Conservation (phyloP, 1,140 invertebrate genomes). For the Drosophila carrolli region DNA sequence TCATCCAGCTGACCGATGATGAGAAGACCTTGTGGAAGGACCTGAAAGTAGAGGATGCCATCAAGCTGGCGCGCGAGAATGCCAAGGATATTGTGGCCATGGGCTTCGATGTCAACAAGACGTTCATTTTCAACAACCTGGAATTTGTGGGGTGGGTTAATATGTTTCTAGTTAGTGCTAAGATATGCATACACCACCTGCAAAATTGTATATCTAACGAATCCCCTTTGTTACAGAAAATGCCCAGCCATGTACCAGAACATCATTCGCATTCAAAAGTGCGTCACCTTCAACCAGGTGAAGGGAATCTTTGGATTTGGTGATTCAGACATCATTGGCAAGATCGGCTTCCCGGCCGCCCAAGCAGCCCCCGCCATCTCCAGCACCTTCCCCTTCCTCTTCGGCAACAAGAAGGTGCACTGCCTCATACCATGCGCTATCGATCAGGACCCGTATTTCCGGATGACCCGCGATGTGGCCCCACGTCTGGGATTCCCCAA, state of each 20-base stretch:
- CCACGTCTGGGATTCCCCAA: conserved; percentile 94
- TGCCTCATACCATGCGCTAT: conserved; percentile 99
- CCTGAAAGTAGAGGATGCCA: conserved; percentile 94
- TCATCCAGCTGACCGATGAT: conserved; percentile 99
- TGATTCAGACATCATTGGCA: conserved; percentile 97
- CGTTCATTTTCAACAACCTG: conserved; percentile 98
- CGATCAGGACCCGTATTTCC: conserved; percentile 99
- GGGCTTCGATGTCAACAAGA: conserved; percentile 98
- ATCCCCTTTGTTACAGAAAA: conserved; percentile 85
- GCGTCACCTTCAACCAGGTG: conserved; percentile 98
- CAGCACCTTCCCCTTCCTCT: conserved; percentile 98
- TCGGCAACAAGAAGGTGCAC: conserved; percentile 92
- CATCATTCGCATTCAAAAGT: conserved; percentile 95
- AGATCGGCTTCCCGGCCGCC: conserved; percentile 98
- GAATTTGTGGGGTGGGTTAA: conserved; percentile 94
- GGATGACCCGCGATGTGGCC: conserved; percentile 99
- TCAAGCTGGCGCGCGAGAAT: conserved; percentile 95
- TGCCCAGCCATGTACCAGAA: conserved; percentile 96
- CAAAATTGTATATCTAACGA: not conserved
- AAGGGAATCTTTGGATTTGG: conserved; percentile 99
- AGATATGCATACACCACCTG: too few relatives aligned
- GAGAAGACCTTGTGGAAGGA: conserved; percentile 99
- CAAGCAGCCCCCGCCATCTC: conserved; percentile 98
- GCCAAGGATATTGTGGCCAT: conserved; percentile 99
- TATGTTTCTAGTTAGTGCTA: too few relatives aligned